Percentiles rank a stretch among this genome's conserved stretches.
Conservation (phyloP, 2,888 invertebrate species). For the Dicyrtoma fusca region DNA sequence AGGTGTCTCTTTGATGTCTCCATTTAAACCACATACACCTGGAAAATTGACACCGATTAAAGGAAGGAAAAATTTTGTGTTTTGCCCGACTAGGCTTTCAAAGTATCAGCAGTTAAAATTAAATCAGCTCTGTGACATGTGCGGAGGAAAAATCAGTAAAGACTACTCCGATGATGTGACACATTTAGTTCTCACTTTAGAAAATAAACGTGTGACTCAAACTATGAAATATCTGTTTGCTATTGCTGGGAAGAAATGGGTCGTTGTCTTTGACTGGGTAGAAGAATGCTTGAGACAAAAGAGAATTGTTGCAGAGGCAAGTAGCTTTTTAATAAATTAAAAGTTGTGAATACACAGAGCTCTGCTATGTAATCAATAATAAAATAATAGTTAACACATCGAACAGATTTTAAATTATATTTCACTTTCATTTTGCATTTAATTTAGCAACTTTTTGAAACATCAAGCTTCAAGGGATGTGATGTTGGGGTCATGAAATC, state of each 20-base stretch:
- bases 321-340: conserved; percentile 3
- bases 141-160: conserved; percentile 40
- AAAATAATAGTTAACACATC: too few relatives aligned
- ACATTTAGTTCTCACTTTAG: conserved; percentile 49
- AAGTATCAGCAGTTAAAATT: conserved; percentile 37
- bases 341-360: too few relatives aligned
- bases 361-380: neutral
- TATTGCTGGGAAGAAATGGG: conserved; percentile 54
- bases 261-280: conserved; percentile 52
- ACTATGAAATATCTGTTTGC: conserved; percentile 55
- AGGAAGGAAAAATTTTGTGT: conserved; percentile 12
- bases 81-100: conserved; percentile 49
- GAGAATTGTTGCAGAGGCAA: conserved; percentile 46
- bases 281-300: conserved; percentile 45
- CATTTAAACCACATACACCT: neutral
- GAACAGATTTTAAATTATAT: too few relatives aligned
- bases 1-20: too few relatives aligned
- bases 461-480: conserved; percentile 43
- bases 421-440: too few relatives aligned
- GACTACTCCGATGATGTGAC: conserved; percentile 46
- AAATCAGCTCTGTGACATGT: conserved; percentile 40
- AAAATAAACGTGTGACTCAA: conserved; percentile 45
- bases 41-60: neutral
- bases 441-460: conserved; percentile 45
- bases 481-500: conserved; percentile 46